Base-by-base conservation (phyloP, 2,888 invertebrate species). In the Eremobia ochroleuca region DNA sequence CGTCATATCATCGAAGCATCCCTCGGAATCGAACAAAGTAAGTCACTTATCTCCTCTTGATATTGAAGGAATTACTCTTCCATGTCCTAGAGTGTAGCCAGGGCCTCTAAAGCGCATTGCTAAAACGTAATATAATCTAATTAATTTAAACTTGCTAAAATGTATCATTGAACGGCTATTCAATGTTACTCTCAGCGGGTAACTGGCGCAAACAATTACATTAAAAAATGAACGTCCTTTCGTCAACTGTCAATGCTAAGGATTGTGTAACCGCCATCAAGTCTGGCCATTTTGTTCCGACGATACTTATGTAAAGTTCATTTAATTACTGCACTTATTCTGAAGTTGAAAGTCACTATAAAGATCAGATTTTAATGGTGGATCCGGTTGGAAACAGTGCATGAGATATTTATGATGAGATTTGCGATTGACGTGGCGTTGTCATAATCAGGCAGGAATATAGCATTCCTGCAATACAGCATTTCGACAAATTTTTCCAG, bases 181-280 rank as follows among this genome's bases (percentile, higher is more conserved):
- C 68, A 81, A 67, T 77, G 68, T 31, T 28, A 82, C 61, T 62
- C 25, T 52, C 67, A 55, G 58, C 59, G 0, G 18, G 74, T 73
- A 76, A 78, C 68, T 70, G 75, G 82, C 70, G 52, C 81, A 76
- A 80, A 81, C 49, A 83, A 80, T 80, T 80, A 71, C 40, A 70
- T 77, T 81, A 61, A 85, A 62, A 78, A 78, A 82, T 52, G 25
- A 55, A 67, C 71, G 76, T 86, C 79, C 77, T 86, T 86, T 84
- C 79, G 79, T 79, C 81, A 81, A 79, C 76, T 81, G 83, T 81
- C 81, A 81, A 71, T 83, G 81, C 65, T 79, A 74, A 73, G 75
- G 65, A 75, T 83, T 77, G 73, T 52, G 76, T 28, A 83, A 79
- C 61, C 25, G 69, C 49, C 67, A 31, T 73, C 31, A 34, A 37